These are phyloP conservation scores for Orthonyx spaldingii DNA, from an alignment of 2,113 vertebrate species.

Conservation along the genomic window DNA sequence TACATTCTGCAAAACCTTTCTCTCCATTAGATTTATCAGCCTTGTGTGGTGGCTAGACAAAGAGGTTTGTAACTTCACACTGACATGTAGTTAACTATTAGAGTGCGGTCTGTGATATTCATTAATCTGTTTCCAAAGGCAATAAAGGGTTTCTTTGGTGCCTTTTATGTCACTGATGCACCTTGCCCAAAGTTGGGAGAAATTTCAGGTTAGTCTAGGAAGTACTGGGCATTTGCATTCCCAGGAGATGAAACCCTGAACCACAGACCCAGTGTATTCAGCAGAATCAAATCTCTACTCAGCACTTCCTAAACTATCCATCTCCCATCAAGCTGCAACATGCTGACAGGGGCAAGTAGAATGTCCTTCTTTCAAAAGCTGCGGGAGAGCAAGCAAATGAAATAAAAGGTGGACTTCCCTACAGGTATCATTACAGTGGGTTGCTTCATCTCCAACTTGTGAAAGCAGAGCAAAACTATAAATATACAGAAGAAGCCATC, in stretches of 20 bases:
- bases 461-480: background rate
- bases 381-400: background rate
- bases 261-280: background rate
- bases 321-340: background rate
- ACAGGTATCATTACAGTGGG: background rate
- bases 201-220: background rate
- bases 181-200: background rate
- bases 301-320: background rate
- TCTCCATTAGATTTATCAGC: background rate
- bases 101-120: background rate
- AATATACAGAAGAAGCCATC: background rate
- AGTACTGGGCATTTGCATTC: background rate
- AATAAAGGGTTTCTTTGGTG: background rate
- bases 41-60: background rate
- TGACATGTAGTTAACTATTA: background rate
- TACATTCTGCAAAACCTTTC: background rate
- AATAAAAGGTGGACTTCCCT: background rate
- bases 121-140: background rate
- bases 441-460: background rate
- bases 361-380: background rate
- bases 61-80: background rate
- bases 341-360: background rate
- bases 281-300: background rate
- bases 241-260: background rate
- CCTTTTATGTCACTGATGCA: background rate